A percentile compares a stretch with the other conserved stretches of the same genome.
Evolutionary conservation across 2,888 invertebrate species (phyloP).

Genomic region (Polylopha cassiicola): DNA sequence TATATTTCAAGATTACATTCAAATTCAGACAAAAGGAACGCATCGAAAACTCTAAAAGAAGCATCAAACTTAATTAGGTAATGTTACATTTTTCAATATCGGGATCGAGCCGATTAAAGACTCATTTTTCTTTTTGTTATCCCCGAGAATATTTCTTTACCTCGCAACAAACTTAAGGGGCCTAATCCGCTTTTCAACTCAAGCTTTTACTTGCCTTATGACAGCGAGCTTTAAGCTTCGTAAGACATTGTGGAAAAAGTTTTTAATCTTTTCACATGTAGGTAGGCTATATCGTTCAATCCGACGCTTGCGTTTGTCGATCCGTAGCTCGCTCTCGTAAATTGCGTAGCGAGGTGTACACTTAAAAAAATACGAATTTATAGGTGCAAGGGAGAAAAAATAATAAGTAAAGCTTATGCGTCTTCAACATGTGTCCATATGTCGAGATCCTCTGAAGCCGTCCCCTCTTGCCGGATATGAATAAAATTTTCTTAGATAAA

Average conservation of each 20-base stretch:
- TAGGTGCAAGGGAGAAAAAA: constrained; percentile 35
- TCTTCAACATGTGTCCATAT: constrained; percentile 57
- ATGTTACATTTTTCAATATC: constrained; percentile 51
- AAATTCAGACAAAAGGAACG: background rate
- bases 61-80: constrained; percentile 43
- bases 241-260: constrained; percentile 57
- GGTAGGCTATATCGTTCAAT: constrained; percentile 22
- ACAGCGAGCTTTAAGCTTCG: constrained; percentile 61
- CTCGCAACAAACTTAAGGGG: constrained; percentile 68
- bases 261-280: constrained; percentile 59
- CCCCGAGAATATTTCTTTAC: constrained; percentile 64
- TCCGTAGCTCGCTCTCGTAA: constrained; percentile 11
- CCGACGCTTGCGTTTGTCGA: constrained; percentile 16
- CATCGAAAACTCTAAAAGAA: constrained; percentile 24
- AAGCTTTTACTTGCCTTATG: constrained; percentile 68
- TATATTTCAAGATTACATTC: constrained; percentile 3
- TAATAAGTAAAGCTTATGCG: constrained; percentile 53
- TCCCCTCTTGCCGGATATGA: constrained; percentile 62
- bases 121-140: constrained; percentile 48
- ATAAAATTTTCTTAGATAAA: constrained; percentile 70
- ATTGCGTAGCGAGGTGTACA: constrained; percentile 21
- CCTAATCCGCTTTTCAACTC: constrained; percentile 70
- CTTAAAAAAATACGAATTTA: constrained; percentile 21
- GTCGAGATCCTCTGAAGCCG: constrained; percentile 56
- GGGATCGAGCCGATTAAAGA: constrained; percentile 42